These are phyloP conservation scores for Lanius collurio DNA, from an alignment of 2,113 vertebrate species.

Conservation along the genomic window DNA sequence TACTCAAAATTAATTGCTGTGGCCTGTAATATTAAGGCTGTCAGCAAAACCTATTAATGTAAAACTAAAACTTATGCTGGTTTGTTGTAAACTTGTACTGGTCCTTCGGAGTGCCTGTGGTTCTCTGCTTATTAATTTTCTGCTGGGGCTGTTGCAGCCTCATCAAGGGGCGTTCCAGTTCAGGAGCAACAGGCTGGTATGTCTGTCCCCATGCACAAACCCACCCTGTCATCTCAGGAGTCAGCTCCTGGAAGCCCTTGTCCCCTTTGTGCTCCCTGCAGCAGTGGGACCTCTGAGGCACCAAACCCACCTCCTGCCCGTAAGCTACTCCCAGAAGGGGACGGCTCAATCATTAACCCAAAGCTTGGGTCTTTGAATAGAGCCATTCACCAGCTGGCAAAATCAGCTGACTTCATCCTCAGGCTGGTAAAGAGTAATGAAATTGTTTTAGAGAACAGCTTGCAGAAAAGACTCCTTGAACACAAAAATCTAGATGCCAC, in stretches of 20 bases:
- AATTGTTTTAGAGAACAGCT: slow-evolving; percentile 73
- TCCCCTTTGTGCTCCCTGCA: background rate
- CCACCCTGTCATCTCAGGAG: background rate
- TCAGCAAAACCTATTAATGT: background rate
- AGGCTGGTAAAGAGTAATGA: slow-evolving; percentile 77
- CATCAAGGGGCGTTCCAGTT: background rate
- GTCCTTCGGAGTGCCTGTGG: background rate
- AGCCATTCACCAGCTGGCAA: slow-evolving; percentile 81
- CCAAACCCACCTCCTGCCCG: background rate
- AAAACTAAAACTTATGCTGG: background rate
- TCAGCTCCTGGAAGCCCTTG: background rate
- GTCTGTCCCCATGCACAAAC: background rate
- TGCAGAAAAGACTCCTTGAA: background rate
- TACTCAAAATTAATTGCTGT: background rate
- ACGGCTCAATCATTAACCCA: slow-evolving; percentile 81
- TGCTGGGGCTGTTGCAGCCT: background rate
- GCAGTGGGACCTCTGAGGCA: background rate
- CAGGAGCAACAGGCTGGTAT: background rate
- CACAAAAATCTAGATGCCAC: background rate
- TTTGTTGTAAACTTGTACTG: background rate
- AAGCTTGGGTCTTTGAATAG: slow-evolving; percentile 82
- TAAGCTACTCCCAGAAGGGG: background rate
- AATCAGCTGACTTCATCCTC: slow-evolving; percentile 86
- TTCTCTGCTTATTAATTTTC: background rate
- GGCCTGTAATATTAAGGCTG: background rate